Conservation (phyloP, 2,888 invertebrate genomes). For the Epirrhoe tristata region DNA sequence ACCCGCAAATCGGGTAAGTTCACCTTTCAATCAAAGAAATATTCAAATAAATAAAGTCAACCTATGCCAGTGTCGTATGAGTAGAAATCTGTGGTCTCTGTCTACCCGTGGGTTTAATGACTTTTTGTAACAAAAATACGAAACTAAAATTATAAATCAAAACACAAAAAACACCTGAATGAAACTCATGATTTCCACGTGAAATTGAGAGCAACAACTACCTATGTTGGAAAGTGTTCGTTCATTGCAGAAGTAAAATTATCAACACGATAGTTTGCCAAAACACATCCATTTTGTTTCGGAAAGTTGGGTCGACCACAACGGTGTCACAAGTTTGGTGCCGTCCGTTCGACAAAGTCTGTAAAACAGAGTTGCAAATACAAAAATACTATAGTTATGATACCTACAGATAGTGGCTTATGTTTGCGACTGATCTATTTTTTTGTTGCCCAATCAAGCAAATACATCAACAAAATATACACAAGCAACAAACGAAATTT, state of each 20-base stretch:
- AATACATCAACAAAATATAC: conserved; percentile 16
- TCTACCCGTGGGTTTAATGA: not conserved
- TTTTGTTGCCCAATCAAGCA: conserved; percentile 20
- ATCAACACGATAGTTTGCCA: conserved; percentile 45
- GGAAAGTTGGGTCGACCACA: conserved; percentile 38
- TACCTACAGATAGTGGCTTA: conserved; percentile 21
- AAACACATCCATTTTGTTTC: conserved; percentile 43
- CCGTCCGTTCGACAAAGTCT: conserved; percentile 31
- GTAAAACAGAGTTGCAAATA: conserved; percentile 20
- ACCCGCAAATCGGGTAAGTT: conserved; percentile 87
- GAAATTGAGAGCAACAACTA: conserved; percentile 3
- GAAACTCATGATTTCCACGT: not conserved
- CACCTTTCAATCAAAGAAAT: conserved; percentile 20
- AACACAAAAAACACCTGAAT: not conserved
- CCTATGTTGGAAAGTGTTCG: conserved; percentile 16
- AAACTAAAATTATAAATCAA: not conserved
- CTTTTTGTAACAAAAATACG: not conserved
- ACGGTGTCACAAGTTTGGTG: conserved; percentile 30
- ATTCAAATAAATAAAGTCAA: not conserved
- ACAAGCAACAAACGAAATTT: conserved; percentile 18
- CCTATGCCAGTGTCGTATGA: too few species aligned
- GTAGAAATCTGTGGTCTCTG: not conserved
- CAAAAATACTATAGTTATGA: not conserved
- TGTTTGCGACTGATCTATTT: conserved; percentile 15
- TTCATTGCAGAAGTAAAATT: conserved; percentile 35